A percentile compares a stretch with the other conserved stretches of the same genome.
Evolutionary conservation across 1,140 invertebrate species (phyloP).

Genomic region (Coptotermes formosanus): DNA sequence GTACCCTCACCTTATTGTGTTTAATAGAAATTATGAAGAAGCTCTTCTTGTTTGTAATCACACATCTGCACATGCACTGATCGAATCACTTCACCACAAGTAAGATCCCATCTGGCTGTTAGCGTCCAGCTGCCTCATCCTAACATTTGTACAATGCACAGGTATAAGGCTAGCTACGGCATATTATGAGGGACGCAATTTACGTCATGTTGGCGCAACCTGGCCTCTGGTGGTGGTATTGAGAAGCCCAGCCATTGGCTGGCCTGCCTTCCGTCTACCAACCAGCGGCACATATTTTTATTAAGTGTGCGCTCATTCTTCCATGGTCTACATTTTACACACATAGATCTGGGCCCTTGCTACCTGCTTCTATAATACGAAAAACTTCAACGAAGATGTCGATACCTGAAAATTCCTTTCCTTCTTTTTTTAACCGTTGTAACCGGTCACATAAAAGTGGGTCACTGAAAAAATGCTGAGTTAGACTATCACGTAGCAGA

Average conservation of each 20-base stretch:
- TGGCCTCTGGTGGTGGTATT: constrained; percentile 12
- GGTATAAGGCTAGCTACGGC: neutral
- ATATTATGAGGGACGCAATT: constrained; percentile 5
- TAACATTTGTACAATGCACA: neutral
- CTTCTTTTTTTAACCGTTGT: neutral
- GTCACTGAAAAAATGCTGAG: constrained; percentile 6
- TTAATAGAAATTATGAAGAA: neutral
- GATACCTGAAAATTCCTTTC: neutral
- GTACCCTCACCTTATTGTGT: neutral
- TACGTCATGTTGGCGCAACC: neutral
- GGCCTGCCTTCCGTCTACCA: neutral
- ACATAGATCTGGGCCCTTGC: neutral
- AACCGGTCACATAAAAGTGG: constrained; percentile 2
- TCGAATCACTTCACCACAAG: neutral
- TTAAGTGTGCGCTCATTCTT: neutral
- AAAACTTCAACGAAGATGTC: neutral
- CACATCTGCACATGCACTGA: neutral
- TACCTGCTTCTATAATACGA: neutral
- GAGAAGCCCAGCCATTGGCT: neutral
- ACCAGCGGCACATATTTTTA: neutral
- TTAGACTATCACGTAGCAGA: neutral
- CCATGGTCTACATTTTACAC: neutral
- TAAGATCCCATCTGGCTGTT: neutral
- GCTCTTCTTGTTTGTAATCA: neutral
- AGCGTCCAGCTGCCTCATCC: neutral